Evolutionary conservation across 1,140 invertebrate genomes (phyloP), one percentile per base, ranked within the genome.

Genomic region (Drepana arcuata): DNA sequence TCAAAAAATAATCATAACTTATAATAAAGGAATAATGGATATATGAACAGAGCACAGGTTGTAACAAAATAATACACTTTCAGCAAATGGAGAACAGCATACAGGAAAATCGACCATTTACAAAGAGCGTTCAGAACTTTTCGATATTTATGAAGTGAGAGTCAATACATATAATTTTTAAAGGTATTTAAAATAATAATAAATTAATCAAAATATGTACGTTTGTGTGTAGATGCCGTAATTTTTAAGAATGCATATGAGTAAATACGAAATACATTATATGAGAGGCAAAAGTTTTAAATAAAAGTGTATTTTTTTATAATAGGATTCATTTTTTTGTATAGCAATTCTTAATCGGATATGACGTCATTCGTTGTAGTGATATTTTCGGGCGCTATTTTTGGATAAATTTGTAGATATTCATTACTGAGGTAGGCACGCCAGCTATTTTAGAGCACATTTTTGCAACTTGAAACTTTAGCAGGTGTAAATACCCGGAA

Each of bases 21-120:
- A 78, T 77, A 78, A 69, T 79, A 75, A n/a, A 59, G 52, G 74
- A 74, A 75, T 66, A 73, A 67, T 69, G 67, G 52, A 45, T 61
- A 66, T 74, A 73, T 49, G 58, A 72, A 74, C 60, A 68, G 60
- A 69, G 62, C 64, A 58, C 67, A 60, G 48, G 58, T 74, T 79
- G 51, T 61, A 66, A 67, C 57, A 71, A 78, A 77, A 82, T 75
- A 78, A 75, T 62, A 63, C 68, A 78, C 68, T 74, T 66, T 69
- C 69, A 62, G 66, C 69, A 63, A 79, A 78, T 73, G 70, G 65
- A 72, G 72, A 75, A 69, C 74, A 60, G 73, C 75, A 74, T 83
- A 84, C 79, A 83, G 81, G 81, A 82, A 83, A 81, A 82, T 80
- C 79, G 77, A 83, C 77, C 70, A 78, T 81, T 80, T 73, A 65